Conservation (phyloP, 1,140 invertebrate species). For the Drosophila varians region DNA sequence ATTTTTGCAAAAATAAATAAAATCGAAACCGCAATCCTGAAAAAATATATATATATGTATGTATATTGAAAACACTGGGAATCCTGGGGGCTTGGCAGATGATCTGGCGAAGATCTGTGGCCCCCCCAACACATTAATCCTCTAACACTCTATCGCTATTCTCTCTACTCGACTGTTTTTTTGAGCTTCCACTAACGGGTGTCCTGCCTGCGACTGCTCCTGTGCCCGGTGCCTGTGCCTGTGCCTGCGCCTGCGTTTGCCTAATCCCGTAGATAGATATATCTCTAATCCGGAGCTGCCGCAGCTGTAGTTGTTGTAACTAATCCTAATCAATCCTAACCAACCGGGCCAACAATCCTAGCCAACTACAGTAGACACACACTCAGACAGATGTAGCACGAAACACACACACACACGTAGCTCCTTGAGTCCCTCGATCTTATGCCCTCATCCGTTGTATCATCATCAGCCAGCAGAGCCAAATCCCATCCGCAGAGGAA, state of each 20-base stretch:
- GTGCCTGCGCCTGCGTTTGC: constrained; percentile 25
- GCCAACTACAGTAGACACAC: constrained; percentile 16
- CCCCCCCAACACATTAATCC: constrained; percentile 3
- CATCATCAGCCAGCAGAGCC: constrained; percentile 27
- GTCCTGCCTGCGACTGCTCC: background rate
- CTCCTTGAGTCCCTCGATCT: constrained; percentile 16
- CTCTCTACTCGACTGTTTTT: background rate
- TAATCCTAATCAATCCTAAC: constrained; percentile 21
- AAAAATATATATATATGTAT: no score
- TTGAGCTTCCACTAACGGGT: constrained; percentile 34
- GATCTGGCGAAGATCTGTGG: constrained; percentile 12
- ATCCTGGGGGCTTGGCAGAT: no score
- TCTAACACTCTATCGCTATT: constrained; percentile 16
- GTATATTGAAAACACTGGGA: no score
- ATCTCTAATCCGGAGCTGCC: constrained; percentile 15
- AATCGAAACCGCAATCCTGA: constrained; percentile 21
- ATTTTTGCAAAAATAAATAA: constrained; percentile 44
- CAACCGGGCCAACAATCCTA: background rate
- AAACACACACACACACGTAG: constrained; percentile 15
- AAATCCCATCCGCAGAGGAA: constrained; percentile 15
- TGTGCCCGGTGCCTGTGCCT: constrained; percentile 16
- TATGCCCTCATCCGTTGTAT: constrained; percentile 39
- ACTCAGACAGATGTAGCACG: constrained; percentile 4
- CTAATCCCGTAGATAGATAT: constrained; percentile 31
- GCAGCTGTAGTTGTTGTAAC: constrained; percentile 24